Evolutionary conservation across 2,113 vertebrate genomes (phyloP), one percentile per base, ranked within the genome.

Genomic region (Sturnus vulgaris): DNA sequence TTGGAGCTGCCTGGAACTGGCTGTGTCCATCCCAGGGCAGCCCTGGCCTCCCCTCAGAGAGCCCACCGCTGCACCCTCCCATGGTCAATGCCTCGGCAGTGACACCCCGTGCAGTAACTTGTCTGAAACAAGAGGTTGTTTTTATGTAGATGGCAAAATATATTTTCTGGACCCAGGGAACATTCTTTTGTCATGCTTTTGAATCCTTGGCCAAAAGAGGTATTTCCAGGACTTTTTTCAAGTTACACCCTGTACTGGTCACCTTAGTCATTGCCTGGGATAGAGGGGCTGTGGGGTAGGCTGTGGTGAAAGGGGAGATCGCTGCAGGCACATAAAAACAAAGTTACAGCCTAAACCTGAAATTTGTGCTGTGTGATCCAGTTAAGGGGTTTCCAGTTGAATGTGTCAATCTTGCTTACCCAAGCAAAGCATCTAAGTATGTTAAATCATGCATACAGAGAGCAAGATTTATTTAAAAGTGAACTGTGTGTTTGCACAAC

Each of bases 71-170:
- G 12, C 30, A 56, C 12, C 7, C 12, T 1, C 15, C 39, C 46
- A 8, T 1, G 3, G 23, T 12, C 19, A 15, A 2, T 15, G 3
- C 27, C 24, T 44, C 3, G 4, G 8, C 46, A 22, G 0, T 6
- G 33, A 20, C 21, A 24, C 40, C 10, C 19, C 6, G 4, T 24
- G 39, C 33, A 44, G 33, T 7, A 49, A 35, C 42, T 42, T 92
- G 17, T 59, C 35, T 71, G 30, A 64, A 94, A 50, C 15, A 37
- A 50, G 47, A 15, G 15, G 7, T 5, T 39, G 6, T 18, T 87
- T 78, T 53, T 49, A 23, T 15, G 5, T 13, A 75, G 47, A 5
- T 63, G 23, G 37, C 24, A 70, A 53, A 87, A 82, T 25, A 40
- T 5, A 2, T 77, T 46, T 75, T 81, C n/a, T 81, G 64, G 50